Base-by-base conservation (phyloP, 2,888 invertebrate species). In the Athripsodes cinereus region DNA sequence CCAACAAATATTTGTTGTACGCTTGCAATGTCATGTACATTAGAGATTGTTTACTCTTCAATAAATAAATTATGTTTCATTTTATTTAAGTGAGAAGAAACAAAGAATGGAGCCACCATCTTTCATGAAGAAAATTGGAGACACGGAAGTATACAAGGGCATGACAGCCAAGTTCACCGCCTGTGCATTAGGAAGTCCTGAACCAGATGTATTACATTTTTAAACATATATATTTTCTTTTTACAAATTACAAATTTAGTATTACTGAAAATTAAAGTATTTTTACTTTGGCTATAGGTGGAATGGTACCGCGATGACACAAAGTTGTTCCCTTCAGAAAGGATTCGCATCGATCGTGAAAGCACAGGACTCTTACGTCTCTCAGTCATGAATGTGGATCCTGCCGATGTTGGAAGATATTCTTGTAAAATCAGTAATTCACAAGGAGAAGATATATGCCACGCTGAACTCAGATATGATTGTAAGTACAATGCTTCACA, bases 121-220 rank as follows among this genome's bases (percentile, higher is more conserved):
- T 50, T 95, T 95, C 81, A 75, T 95, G 67, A 95, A 95, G 78
- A 88, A 86, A 69, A 88, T 94, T 67, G 92, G 92, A 0, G 93
- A 94, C 70, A 87, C 88, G 44, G 93, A 94, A 71, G 83, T 92
- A 55, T 88, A 87, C 72, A 86, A 88, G 68, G 90, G 92, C 34
- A 91, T 93, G 88, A 85, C 89, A 47, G 93, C 90, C 55, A 92
- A 92, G 74, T 93, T 95, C 72, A 95, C 93, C n/a, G 94, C 94
- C 56, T 94, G 94, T 71, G 87, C 89, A 51, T 86, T 88, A 50
- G 95, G 95, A 58, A 81, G 82, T 58, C 95, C 95, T 0, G 92
- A 92, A 57, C 94, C 94, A 0, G 90, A 89, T 58, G 91, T 47
- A 47, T 6, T 8, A 5, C 18, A 11, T 16, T 16, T 16, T 13